These are phyloP conservation scores for Musca domestica DNA, from an alignment of 1,140 invertebrate species.

Conservation along the genomic window DNA sequence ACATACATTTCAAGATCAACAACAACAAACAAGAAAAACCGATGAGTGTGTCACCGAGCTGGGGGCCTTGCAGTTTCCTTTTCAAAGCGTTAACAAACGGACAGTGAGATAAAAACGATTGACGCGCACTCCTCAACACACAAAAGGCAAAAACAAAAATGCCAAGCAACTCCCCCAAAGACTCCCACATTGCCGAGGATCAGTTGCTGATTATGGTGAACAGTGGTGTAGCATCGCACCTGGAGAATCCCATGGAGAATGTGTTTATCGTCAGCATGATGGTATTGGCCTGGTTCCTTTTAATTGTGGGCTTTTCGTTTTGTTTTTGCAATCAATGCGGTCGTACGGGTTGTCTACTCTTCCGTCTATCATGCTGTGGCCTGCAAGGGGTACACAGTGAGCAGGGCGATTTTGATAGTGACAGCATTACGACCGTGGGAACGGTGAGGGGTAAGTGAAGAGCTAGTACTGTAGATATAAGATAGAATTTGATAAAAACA, in stretches of 20 bases:
- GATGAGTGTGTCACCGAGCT: no score
- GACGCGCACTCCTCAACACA: no score
- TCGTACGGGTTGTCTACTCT: conserved; percentile 26
- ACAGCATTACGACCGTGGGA: not conserved
- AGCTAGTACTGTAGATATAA: not conserved
- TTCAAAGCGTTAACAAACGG: no score
- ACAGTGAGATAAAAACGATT: no score
- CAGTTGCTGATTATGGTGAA: not conserved
- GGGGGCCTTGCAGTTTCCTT: no score
- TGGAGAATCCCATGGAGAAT: not conserved
- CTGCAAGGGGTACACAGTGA: not conserved
- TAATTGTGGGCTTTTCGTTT: conserved; percentile 45
- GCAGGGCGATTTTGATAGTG: not conserved
- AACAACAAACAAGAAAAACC: no score
- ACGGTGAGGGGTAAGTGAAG: not conserved
- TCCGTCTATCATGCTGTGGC: not conserved
- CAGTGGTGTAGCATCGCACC: not conserved
- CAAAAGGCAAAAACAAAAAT: no score
- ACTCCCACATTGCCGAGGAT: not conserved
- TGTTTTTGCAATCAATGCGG: conserved; percentile 48
- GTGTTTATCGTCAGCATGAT: conserved; percentile 46
- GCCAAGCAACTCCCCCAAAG: no score
- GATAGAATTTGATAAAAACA: no score
- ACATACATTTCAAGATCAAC: no score
- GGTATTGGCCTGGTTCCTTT: conserved; percentile 43